phyloP scores from a whole-genome alignment of 2,888 invertebrate genomes.

The Callyntrura sp. region DNA sequence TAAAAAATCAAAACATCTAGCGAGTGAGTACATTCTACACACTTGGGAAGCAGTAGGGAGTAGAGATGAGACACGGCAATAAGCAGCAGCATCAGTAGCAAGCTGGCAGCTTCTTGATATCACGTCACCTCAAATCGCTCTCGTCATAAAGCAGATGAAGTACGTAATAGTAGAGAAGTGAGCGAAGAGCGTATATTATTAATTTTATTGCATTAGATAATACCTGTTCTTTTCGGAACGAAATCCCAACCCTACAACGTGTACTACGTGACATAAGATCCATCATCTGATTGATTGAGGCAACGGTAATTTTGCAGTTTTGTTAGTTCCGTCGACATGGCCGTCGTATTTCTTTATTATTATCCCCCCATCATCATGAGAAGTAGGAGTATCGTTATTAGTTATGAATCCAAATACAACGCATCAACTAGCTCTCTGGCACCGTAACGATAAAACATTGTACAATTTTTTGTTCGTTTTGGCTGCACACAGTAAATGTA shows the following conservation, averaged over 20 bases:
- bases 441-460: constrained; percentile 48
- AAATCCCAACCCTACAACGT: constrained; percentile 26
- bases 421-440: background rate
- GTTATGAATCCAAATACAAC: constrained; percentile 62
- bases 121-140: constrained; percentile 1
- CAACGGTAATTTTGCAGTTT: constrained; percentile 69
- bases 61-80: no score
- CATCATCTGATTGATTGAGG: constrained; percentile 67
- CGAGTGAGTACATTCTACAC: background rate
- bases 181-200: background rate
- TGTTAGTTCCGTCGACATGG: constrained; percentile 57
- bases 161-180: no score
- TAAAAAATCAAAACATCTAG: background rate
- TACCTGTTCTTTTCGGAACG: constrained; percentile 4
- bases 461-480: constrained; percentile 20
- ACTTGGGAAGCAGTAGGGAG: background rate
- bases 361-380: constrained; percentile 44
- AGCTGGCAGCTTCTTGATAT: constrained; percentile 22
- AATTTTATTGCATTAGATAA: constrained; percentile 45
- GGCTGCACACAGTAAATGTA: constrained; percentile 23
- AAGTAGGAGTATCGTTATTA: background rate
- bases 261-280: constrained; percentile 68
- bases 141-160: background rate
- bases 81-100: background rate
- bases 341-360: constrained; percentile 40